phyloP scores from a whole-genome alignment of 2,888 invertebrate species.

The Temnothorax ravouxi region DNA sequence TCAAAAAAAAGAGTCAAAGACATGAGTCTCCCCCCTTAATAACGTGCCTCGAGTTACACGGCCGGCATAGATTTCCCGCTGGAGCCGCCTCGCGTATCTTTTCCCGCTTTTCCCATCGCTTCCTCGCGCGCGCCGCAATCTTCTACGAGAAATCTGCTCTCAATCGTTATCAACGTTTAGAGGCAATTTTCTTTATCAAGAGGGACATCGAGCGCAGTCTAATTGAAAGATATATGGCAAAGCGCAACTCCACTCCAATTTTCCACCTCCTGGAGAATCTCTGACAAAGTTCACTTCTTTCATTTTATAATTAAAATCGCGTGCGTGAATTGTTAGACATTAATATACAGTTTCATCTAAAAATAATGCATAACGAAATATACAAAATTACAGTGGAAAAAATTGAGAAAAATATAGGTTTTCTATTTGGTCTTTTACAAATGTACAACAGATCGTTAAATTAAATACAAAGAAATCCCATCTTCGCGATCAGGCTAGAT shows the following conservation, averaged over 20 bases:
- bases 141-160: constrained; percentile 24
- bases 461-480: neutral
- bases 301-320: neutral
- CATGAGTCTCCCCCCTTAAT: no score
- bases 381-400: neutral
- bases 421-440: neutral
- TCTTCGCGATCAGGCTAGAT: neutral
- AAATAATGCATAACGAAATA: constrained; percentile 1
- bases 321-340: neutral
- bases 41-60: constrained; percentile 65
- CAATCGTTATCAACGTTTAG: constrained; percentile 40
- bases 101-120: constrained; percentile 27
- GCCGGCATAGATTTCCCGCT: constrained; percentile 56
- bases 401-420: neutral
- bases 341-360: neutral
- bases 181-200: constrained; percentile 47
- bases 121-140: constrained; percentile 26
- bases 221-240: constrained; percentile 14
- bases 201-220: neutral
- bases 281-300: neutral
- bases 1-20: no score
- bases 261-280: constrained; percentile 4
- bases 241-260: constrained; percentile 7
- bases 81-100: constrained; percentile 26
- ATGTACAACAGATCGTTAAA: neutral